phyloP scores from a whole-genome alignment of 2,888 invertebrate species.

The Lapara coniferarum region DNA sequence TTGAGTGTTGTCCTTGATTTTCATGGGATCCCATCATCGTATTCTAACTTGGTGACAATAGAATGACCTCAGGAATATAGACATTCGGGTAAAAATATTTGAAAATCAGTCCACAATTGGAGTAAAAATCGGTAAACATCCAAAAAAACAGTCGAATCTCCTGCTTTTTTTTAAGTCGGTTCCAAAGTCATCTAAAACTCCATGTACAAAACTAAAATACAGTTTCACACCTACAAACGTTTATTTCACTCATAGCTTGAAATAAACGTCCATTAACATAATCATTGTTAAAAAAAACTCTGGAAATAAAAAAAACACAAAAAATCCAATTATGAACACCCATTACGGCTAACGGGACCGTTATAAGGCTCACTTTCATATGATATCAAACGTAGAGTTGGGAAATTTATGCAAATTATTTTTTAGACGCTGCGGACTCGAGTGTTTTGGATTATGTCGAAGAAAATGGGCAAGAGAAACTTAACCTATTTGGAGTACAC shows the following conservation, averaged over 20 bases:
- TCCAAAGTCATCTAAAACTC: too few species aligned
- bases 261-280: neutral
- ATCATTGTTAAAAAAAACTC: constrained; percentile 7
- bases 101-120: too few species aligned
- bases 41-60: too few species aligned
- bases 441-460: constrained; percentile 21
- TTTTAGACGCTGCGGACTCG: constrained; percentile 18
- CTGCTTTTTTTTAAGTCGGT: too few species aligned
- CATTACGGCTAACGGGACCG: constrained; percentile 53
- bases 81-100: too few species aligned
- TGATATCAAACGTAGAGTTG: constrained; percentile 37
- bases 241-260: neutral
- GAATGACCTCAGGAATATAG: too few species aligned
- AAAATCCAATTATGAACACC: constrained; percentile 49
- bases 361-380: constrained; percentile 44
- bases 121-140: too few species aligned
- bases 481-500: neutral
- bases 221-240: neutral
- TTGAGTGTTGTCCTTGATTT: too few species aligned
- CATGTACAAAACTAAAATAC: neutral
- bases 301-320: constrained; percentile 31
- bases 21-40: too few species aligned
- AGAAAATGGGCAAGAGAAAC: constrained; percentile 13
- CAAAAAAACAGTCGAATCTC: too few species aligned
- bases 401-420: constrained; percentile 19